Conservation (phyloP, 2,797 vertebrate genomes). For the Sphenodon punctatus region DNA sequence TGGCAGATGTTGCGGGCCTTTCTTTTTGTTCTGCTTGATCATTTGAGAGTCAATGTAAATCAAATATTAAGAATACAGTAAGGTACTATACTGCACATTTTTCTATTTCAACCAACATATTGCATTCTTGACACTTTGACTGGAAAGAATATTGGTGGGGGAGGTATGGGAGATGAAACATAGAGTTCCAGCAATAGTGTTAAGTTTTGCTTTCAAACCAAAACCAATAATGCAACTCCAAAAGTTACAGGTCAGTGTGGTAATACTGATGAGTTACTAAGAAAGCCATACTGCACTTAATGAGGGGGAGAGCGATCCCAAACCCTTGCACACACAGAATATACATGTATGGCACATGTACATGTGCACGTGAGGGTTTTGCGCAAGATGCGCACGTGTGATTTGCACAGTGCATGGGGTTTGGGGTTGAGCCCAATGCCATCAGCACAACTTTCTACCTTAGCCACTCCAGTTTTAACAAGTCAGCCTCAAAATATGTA, state of each 20-base stretch:
- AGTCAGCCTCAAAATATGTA: not conserved
- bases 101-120: not conserved
- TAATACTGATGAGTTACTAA: not conserved
- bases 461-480: not conserved
- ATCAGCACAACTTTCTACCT: not conserved
- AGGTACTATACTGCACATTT: not conserved
- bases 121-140: not conserved
- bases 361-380: no score
- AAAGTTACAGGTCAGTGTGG: fast-evolving
- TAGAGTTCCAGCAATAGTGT: not conserved
- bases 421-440: no score
- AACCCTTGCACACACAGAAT: no score
- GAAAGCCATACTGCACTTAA: no score
- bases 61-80: not conserved
- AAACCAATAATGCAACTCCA: not conserved
- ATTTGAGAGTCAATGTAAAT: not conserved
- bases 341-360: no score
- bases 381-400: no score
- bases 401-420: no score
- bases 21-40: not conserved
- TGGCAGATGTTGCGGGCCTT: not conserved
- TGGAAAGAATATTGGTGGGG: no score
- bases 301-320: no score
- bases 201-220: not conserved
- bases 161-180: not conserved